Evolutionary conservation across 2,888 invertebrate species (phyloP).

Genomic region (Scaptomyza reducta): DNA sequence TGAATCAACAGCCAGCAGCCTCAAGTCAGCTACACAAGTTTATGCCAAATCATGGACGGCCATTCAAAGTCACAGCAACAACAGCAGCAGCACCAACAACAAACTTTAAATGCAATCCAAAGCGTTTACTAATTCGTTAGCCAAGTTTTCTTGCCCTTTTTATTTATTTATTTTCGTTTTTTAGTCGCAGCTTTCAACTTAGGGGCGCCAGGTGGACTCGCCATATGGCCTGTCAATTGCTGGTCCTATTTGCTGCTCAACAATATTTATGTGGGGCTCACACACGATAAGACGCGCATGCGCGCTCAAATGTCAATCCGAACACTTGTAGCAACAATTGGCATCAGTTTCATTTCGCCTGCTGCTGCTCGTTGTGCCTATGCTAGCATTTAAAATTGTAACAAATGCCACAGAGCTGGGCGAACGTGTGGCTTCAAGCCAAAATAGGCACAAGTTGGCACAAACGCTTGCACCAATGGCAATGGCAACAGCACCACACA

Average conservation of each 20-base stretch:
- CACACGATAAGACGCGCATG: constrained; percentile 52
- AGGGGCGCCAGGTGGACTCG: constrained; percentile 43
- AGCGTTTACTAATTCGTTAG: constrained; percentile 64
- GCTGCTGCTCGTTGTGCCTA: constrained; percentile 60
- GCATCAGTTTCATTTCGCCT: constrained; percentile 55
- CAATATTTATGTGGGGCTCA: constrained; percentile 54
- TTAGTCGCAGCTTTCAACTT: constrained; percentile 62
- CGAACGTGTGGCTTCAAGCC: constrained; percentile 76
- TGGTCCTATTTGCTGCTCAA: constrained; percentile 38
- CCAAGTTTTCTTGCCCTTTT: constrained; percentile 50
- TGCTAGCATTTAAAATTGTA: constrained; percentile 80
- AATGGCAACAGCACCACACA: constrained; percentile 36
- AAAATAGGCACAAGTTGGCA: constrained; percentile 42
- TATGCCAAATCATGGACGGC: constrained; percentile 72
- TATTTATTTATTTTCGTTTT: constrained; percentile 28
- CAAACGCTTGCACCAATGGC: constrained; percentile 40
- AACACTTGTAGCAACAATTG: constrained; percentile 78
- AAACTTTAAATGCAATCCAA: constrained; percentile 60
- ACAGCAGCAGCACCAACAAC: not conserved
- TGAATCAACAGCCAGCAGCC: constrained; percentile 59
- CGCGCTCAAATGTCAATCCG: constrained; percentile 73
- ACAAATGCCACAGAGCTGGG: constrained; percentile 76
- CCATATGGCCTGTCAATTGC: constrained; percentile 53
- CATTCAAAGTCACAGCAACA: constrained; percentile 56
- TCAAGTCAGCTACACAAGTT: constrained; percentile 44